Conservation (phyloP, 2,113 vertebrate genomes). For the Cheirogaleus medius region DNA sequence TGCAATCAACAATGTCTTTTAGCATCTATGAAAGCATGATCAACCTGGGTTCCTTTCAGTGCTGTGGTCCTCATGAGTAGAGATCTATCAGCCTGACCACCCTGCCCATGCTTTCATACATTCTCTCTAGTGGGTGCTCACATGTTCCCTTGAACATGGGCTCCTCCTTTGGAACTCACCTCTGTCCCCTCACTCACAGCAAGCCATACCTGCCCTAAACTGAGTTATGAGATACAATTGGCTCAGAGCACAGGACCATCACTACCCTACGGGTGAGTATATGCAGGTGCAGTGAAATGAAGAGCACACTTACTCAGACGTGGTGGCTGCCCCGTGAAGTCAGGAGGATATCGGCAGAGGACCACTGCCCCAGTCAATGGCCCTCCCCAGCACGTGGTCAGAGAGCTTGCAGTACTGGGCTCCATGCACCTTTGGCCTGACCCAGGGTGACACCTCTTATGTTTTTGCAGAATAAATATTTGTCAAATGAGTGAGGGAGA, state of each 20-base stretch:
- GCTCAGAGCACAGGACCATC: not conserved
- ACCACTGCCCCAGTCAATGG: not conserved
- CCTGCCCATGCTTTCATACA: no score
- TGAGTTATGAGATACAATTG: not conserved
- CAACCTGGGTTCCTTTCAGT: not conserved
- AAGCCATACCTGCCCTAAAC: not conserved
- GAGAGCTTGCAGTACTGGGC: not conserved
- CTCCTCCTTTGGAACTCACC: not conserved
- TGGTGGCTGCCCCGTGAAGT: not conserved
- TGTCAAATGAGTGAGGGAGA: not conserved
- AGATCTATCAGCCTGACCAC: not conserved
- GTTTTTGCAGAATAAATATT: not conserved
- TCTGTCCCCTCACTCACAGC: not conserved
- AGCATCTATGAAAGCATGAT: not conserved
- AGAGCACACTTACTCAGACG: not conserved
- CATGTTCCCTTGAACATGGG: not conserved
- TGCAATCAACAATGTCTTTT: not conserved
- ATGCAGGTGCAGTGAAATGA: not conserved
- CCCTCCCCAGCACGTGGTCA: not conserved
- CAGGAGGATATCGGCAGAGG: not conserved
- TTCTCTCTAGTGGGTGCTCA: not conserved
- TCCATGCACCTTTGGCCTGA: not conserved
- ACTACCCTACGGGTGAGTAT: not conserved
- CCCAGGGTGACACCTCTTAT: not conserved
- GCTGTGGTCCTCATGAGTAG: not conserved